Conservation (phyloP, 2,113 vertebrate species). For the Spermophilus dauricus region DNA sequence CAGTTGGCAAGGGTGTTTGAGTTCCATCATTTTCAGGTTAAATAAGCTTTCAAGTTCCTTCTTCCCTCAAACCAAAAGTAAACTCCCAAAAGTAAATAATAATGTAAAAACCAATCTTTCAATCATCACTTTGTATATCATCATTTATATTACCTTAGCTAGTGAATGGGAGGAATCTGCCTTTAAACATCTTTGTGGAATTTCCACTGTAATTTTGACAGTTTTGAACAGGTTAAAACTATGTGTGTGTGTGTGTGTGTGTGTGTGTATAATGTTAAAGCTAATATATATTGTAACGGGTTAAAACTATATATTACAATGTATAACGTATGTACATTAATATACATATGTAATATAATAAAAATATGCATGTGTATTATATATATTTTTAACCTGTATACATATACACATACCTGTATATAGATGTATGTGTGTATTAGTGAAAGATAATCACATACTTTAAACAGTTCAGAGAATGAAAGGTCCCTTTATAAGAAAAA, state of each 20-base stretch:
- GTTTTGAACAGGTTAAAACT: conserved; percentile 9
- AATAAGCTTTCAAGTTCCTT: background rate
- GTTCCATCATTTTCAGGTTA: conserved; percentile 3
- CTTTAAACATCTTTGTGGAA: background rate
- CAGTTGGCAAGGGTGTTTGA: background rate
- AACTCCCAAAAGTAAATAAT: background rate
- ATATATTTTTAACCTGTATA: too few relatives aligned
- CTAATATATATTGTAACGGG: too few relatives aligned
- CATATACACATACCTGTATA: too few relatives aligned
- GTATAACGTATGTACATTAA: too few relatives aligned
- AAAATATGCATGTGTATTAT: too few relatives aligned
- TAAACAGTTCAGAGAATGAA: background rate
- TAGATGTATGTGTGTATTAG: background rate
- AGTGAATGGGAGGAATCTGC: background rate
- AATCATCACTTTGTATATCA: background rate
- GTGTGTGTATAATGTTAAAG: too few relatives aligned
- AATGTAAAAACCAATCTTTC: background rate
- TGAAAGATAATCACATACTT: conserved; percentile 17
- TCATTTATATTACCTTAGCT: background rate
- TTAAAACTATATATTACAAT: too few relatives aligned
- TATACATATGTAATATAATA: too few relatives aligned
- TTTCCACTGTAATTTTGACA: background rate
- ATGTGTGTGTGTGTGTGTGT: too few relatives aligned
- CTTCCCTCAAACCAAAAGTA: background rate
- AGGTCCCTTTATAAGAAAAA: background rate